These are phyloP conservation scores for Caenorhabditis brenneri DNA, from an alignment of 1,140 invertebrate species.

Conservation along the genomic window DNA sequence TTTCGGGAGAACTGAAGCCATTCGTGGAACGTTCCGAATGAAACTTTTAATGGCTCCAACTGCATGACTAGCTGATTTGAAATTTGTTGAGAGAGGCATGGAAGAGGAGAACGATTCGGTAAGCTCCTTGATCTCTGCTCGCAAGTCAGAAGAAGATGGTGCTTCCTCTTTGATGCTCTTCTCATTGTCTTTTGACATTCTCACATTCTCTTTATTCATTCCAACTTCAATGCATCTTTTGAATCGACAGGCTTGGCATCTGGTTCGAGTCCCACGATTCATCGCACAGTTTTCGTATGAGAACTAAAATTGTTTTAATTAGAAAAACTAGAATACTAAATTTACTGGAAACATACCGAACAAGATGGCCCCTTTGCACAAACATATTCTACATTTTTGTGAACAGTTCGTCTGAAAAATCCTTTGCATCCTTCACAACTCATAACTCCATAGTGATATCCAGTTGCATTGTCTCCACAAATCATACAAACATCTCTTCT, in stretches of 20 bases:
- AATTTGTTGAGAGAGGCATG: neutral
- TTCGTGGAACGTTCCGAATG: neutral
- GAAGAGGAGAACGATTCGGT: neutral
- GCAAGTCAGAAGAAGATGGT: neutral
- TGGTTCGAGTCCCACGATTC: neutral
- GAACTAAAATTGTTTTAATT: neutral
- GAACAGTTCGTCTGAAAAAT: constrained; percentile 1
- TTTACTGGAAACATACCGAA: too few relatives aligned
- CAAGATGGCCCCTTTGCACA: neutral
- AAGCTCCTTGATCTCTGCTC: neutral
- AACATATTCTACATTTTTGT: neutral
- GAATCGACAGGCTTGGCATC: constrained; percentile 9
- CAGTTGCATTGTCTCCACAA: constrained; percentile 76
- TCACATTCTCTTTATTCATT: neutral
- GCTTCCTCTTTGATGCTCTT: neutral
- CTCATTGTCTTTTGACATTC: neutral
- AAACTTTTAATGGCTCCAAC: neutral
- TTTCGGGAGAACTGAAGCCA: neutral
- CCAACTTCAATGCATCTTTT: neutral
- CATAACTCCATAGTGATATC: constrained; percentile 77
- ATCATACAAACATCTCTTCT: constrained; percentile 75
- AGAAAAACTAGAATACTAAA: too few relatives aligned
- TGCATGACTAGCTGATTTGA: neutral
- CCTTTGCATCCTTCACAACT: constrained; percentile 76
- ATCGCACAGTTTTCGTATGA: neutral